phyloP scores from a whole-genome alignment of 2,113 vertebrate species.

The Sturnus vulgaris region DNA sequence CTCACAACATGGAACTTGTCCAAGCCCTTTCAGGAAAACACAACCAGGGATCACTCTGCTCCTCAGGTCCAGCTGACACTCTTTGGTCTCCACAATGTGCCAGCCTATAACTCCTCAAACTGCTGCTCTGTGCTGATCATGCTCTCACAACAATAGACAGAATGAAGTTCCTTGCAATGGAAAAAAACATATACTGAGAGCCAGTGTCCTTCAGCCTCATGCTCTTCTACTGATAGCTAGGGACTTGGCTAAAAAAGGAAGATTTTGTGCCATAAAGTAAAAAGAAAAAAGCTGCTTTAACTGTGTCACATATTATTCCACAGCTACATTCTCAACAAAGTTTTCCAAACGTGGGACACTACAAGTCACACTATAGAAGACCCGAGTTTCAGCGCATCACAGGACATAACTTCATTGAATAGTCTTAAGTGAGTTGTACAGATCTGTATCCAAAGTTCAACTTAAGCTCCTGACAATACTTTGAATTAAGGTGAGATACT shows the following conservation, averaged over 20 bases:
- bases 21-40: not conserved
- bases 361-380: not conserved
- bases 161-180: not conserved
- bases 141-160: not conserved
- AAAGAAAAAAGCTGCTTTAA: not conserved
- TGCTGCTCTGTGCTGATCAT: not conserved
- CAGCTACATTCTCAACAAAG: not conserved
- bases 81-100: accelerated
- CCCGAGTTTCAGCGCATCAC: not conserved
- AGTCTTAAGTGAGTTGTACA: not conserved
- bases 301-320: not conserved
- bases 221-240: not conserved
- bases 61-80: not conserved
- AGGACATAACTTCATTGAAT: not conserved
- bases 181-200: not conserved
- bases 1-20: not conserved
- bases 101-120: not conserved
- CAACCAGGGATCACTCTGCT: not conserved
- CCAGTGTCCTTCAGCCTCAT: accelerated
- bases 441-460: not conserved
- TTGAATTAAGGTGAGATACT: not conserved
- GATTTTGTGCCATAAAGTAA: not conserved
- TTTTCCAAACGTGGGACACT: not conserved
- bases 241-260: not conserved
- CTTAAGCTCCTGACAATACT: not conserved